Conservation (phyloP, 1,140 invertebrate genomes). For the Ceratosolen fusciceps region DNA sequence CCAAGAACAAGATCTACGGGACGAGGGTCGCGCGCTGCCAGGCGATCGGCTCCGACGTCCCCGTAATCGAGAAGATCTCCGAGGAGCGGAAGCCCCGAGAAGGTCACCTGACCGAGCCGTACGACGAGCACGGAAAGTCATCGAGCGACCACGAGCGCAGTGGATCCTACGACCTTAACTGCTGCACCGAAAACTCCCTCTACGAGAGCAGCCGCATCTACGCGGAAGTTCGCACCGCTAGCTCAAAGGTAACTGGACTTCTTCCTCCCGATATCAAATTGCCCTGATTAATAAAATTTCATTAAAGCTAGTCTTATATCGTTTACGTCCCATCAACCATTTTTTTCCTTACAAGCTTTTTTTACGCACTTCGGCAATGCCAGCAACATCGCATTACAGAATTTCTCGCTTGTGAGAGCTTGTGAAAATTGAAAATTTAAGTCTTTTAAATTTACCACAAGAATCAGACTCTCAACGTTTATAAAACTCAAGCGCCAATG, state of each 20-base stretch:
- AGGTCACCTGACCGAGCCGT: conserved; percentile 40
- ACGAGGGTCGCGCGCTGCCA: conserved; percentile 13
- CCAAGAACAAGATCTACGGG: conserved; percentile 58
- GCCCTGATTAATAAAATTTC: too few species aligned
- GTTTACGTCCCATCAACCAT: too few species aligned
- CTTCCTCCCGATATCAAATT: too few species aligned
- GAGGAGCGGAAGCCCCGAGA: conserved; percentile 35
- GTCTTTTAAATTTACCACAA: too few species aligned
- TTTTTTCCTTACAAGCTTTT: too few species aligned
- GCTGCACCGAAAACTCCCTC: conserved; percentile 43
- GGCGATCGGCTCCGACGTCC: conserved; percentile 22
- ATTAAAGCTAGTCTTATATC: too few species aligned
- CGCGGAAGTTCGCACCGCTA: conserved; percentile 12
- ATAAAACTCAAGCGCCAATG: too few species aligned
- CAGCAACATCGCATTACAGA: too few species aligned
- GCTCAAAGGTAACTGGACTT: not conserved
- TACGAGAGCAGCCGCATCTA: conserved; percentile 42
- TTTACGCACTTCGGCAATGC: too few species aligned
- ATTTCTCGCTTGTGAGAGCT: too few species aligned
- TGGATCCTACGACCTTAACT: conserved; percentile 32
- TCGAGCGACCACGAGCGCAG: conserved; percentile 26
- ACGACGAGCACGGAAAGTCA: conserved; percentile 44
- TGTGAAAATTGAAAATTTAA: too few species aligned
- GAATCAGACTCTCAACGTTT: too few species aligned
- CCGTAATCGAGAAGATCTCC: conserved; percentile 47